Evolutionary conservation across 2,888 invertebrate species (phyloP).

Genomic region (Acleris laterana): DNA sequence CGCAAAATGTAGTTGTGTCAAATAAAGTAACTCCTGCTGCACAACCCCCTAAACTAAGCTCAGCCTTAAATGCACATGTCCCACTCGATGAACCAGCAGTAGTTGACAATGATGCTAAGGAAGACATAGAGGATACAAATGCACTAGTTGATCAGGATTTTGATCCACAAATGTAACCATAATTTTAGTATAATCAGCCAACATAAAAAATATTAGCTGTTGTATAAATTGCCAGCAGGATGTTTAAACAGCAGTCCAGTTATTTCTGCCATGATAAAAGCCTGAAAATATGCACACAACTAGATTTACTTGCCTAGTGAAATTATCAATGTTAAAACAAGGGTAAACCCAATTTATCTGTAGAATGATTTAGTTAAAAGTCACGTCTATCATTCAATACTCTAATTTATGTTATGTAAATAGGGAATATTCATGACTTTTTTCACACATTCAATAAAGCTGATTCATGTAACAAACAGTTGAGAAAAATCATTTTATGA

Average conservation of each 20-base stretch:
- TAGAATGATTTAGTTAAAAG: too few species aligned
- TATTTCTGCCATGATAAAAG: conserved; percentile 1
- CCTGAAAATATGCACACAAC: background rate
- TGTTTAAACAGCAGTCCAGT: background rate
- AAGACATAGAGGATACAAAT: conserved; percentile 78
- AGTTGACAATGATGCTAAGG: conserved; percentile 77
- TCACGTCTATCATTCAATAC: too few species aligned
- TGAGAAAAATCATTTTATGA: too few species aligned
- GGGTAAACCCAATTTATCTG: too few species aligned
- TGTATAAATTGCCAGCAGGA: background rate
- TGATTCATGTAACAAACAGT: too few species aligned
- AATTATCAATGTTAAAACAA: too few species aligned
- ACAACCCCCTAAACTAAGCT: conserved; percentile 69
- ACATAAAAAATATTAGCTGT: conserved; percentile 7
- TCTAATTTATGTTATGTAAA: too few species aligned
- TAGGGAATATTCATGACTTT: too few species aligned
- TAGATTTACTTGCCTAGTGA: too few species aligned
- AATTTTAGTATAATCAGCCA: background rate
- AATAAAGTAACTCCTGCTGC: conserved; percentile 72
- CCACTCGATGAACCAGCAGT: conserved; percentile 71
- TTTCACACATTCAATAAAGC: too few species aligned
- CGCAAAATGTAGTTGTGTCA: conserved; percentile 54
- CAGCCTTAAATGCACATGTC: conserved; percentile 64
- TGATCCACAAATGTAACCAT: conserved; percentile 61
- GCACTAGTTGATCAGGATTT: conserved; percentile 69